These are phyloP conservation scores for Leptinotarsa juncta DNA, from an alignment of 2,888 invertebrate species.

Conservation along the genomic window DNA sequence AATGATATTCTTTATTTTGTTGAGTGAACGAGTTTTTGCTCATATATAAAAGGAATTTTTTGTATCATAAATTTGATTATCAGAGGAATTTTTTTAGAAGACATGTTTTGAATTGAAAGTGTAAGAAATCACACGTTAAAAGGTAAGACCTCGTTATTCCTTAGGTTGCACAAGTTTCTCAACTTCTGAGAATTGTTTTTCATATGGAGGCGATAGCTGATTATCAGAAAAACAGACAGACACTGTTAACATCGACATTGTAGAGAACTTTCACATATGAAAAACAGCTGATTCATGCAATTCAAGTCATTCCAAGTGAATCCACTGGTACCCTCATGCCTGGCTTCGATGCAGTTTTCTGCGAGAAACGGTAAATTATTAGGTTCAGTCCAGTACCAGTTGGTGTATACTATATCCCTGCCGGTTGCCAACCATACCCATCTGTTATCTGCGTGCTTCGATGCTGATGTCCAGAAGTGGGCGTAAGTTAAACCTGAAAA, in stretches of 20 bases:
- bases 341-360: conserved; percentile 32
- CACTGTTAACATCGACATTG: conserved; percentile 13
- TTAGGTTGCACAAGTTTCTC: too few relatives aligned
- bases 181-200: too few relatives aligned
- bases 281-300: conserved; percentile 23
- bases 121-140: too few relatives aligned
- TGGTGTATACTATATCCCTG: conserved; percentile 31
- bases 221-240: too few relatives aligned
- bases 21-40: too few relatives aligned
- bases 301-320: conserved; percentile 33
- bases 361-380: conserved; percentile 30
- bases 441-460: conserved; percentile 29
- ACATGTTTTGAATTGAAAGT: too few relatives aligned
- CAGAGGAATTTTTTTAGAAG: too few relatives aligned
- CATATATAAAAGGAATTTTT: too few relatives aligned
- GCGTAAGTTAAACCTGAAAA: conserved; percentile 23
- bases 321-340: conserved; percentile 26
- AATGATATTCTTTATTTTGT: too few relatives aligned
- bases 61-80: too few relatives aligned
- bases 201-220: too few relatives aligned
- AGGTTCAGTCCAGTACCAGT: conserved; percentile 35
- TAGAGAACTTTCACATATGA: conserved; percentile 32
- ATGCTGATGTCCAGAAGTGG: conserved; percentile 34
- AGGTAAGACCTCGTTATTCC: too few relatives aligned
- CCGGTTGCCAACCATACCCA: conserved; percentile 37